phyloP scores from a whole-genome alignment of 30 jellyfish, hydroid and myxozoan genomes.

The Pseudorhiza aurosa region DNA sequence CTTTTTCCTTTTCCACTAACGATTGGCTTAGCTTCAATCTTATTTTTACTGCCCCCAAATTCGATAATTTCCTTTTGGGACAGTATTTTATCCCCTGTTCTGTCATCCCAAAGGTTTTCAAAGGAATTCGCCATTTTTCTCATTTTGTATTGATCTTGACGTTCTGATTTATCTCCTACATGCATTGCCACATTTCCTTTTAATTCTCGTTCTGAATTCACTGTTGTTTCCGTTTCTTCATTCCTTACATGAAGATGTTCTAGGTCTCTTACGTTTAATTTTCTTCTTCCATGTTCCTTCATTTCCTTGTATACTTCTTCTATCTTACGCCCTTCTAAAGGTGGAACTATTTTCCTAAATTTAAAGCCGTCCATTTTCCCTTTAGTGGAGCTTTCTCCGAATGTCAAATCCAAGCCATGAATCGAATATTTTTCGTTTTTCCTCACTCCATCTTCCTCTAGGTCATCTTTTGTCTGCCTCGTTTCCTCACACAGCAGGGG shows the following conservation, averaged over 20 bases:
- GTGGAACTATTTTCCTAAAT: constrained; percentile 42
- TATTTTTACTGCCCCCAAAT: background rate
- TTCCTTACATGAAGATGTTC: background rate
- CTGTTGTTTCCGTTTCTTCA: no score
- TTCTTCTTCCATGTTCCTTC: background rate
- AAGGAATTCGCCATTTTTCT: background rate
- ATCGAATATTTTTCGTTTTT: background rate
- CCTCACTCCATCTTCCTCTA: background rate
- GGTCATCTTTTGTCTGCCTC: background rate
- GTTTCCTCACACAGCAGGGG: background rate
- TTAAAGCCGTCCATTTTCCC: constrained; percentile 2
- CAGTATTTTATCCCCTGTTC: background rate
- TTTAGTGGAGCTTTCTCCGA: background rate
- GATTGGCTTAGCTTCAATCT: background rate
- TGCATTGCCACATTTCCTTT: background rate
- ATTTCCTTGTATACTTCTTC: constrained; percentile 54
- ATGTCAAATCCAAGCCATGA: background rate
- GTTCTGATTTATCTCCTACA: background rate
- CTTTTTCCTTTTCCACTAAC: background rate
- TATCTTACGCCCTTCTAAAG: constrained; percentile 51
- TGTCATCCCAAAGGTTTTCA: background rate
- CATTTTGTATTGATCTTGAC: background rate
- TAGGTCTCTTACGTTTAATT: background rate
- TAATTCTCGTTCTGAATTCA: no score
- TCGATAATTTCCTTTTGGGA: background rate